Evolutionary conservation across 2,888 invertebrate genomes (phyloP).

Genomic region (Dioctria rufipes): DNA sequence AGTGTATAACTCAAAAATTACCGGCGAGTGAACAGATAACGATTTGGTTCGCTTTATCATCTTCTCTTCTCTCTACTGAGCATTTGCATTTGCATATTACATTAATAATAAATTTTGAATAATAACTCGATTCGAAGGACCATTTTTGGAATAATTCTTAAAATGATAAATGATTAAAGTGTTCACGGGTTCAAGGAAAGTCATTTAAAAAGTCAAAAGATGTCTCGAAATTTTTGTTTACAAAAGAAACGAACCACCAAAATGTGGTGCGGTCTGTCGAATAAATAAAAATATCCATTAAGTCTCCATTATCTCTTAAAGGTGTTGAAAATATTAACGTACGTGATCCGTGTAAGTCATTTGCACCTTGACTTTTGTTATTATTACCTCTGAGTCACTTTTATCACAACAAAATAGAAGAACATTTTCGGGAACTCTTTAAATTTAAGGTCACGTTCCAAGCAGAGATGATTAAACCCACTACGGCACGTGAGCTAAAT

Average conservation of each 20-base stretch:
- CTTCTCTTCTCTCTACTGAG: too few species aligned
- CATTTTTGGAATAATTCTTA: too few species aligned
- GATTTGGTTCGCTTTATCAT: too few species aligned
- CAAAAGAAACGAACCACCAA: not conserved
- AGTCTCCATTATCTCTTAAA: not conserved
- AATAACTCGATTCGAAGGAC: too few species aligned
- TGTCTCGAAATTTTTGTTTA: not conserved
- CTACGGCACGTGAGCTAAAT: slow-evolving; percentile 11
- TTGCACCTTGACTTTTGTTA: not conserved
- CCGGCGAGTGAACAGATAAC: too few species aligned
- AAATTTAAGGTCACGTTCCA: slow-evolving; percentile 1
- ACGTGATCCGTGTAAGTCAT: not conserved
- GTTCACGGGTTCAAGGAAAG: not conserved
- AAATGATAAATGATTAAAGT: too few species aligned
- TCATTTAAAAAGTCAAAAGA: not conserved
- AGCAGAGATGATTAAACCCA: not conserved
- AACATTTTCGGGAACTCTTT: not conserved
- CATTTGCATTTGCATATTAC: too few species aligned
- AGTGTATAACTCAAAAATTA: too few species aligned
- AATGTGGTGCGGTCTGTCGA: not conserved
- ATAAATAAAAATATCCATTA: not conserved
- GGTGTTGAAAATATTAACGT: slow-evolving; percentile 10
- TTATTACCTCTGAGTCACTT: not conserved
- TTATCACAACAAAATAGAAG: not conserved
- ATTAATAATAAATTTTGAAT: too few species aligned